Base-by-base conservation (phyloP, 2,888 invertebrate genomes). In the Acrocera orbiculus region DNA sequence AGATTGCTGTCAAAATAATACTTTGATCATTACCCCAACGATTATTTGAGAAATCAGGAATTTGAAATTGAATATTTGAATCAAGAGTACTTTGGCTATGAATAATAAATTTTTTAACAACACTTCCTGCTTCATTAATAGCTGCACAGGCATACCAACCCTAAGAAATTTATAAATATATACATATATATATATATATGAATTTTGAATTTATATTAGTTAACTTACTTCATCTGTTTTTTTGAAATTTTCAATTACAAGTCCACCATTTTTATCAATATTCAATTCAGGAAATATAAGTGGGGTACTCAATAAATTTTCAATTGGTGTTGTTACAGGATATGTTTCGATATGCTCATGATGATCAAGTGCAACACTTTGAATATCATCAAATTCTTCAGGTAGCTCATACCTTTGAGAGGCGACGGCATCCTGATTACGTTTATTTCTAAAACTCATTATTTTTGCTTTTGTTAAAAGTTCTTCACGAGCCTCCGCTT, bases 131-230 rank as follows among this genome's bases (percentile, higher is more conserved):
- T 41, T 48, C 49, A 32, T 49, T 49, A 9, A 48, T 39, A 5
- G 48, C 49, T 17, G 47, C 46, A 37, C 49, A 49, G 1, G 46
- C 46, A 42, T 47, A 49, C 46, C 47, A 49, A 16, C 47, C 48
- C 48, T 48, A 24, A 11, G 35, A 39, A 9, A 17, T 13, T 10
- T 28, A 9, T 10, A 16, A 11, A 15, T 13, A 17, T n/a, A n/a
- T n/a, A n/a, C n/a, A n/a, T n/a, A n/a, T n/a, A n/a, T n/a, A n/a
- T n/a, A n/a, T n/a, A n/a, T 8, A 2, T 20, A 11, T 9, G n/a
- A 23, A 23, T 13, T 28, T 24, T 8, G 14, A 5, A 14, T 29
- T 9, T 23, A 11, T 20, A 15, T 13, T 7, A 5, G 33, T 30
- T 37, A 16, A 27, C 14, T 17, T 33, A 46, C 46, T 42, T 47